Evolutionary conservation across 2,797 vertebrate genomes (phyloP).

Genomic region (Numenius phaeopus): DNA sequence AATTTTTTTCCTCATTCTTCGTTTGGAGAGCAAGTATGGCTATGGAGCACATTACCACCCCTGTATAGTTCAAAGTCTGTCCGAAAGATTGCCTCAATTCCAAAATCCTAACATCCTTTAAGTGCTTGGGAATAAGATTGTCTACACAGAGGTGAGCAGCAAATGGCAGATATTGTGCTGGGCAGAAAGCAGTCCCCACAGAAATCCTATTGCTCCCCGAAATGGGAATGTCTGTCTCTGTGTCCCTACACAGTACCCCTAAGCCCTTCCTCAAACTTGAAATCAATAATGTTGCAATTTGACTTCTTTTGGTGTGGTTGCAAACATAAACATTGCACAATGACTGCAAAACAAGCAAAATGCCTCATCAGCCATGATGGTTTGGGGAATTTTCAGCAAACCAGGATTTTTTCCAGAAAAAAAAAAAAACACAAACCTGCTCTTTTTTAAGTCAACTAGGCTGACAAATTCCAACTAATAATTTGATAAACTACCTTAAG

Average conservation of each 20-base stretch:
- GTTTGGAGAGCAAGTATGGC: background rate
- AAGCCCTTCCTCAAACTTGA: background rate
- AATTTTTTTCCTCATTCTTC: background rate
- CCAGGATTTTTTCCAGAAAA: background rate
- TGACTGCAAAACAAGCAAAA: background rate
- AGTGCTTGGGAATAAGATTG: background rate
- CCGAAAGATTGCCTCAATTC: background rate
- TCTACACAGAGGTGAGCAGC: background rate
- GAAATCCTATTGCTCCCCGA: background rate
- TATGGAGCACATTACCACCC: background rate
- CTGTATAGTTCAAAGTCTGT: background rate
- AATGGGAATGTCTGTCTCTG: background rate
- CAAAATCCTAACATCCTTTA: background rate
- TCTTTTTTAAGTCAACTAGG: background rate
- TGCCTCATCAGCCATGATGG: background rate
- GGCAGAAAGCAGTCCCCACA: background rate
- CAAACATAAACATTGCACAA: background rate
- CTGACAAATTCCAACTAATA: background rate
- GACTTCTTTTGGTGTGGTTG: background rate
- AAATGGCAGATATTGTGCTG: background rate
- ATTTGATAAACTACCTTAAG: background rate
- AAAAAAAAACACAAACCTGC: no score
- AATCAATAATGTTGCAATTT: background rate
- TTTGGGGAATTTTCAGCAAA: background rate
- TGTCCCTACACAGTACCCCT: no score